Percentiles rank a stretch among this genome's conserved stretches.
These are phyloP conservation scores for Petaurus breviceps DNA, from an alignment of 2,113 vertebrate species.

Conservation along the genomic window DNA sequence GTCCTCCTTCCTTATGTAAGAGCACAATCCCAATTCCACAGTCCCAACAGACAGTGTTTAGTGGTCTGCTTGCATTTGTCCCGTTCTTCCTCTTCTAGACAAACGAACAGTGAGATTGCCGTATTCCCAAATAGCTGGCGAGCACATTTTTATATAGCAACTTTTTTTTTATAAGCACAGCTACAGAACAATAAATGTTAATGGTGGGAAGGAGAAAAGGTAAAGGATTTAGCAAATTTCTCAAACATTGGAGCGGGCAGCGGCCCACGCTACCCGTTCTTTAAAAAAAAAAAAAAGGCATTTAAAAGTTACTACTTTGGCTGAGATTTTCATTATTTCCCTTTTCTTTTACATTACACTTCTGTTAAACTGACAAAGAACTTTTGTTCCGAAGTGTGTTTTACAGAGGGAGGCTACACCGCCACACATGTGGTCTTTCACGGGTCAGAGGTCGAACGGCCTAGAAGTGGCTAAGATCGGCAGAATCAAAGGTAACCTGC, in stretches of 20 bases:
- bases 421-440: constrained; percentile 91
- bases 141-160: constrained; percentile 26
- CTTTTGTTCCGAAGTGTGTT: constrained; percentile 88
- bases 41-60: not conserved
- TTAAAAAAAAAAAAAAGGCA: too few species aligned
- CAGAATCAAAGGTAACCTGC: constrained; percentile 88
- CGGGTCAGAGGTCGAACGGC: constrained; percentile 92
- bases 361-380: constrained; percentile 81
- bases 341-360: constrained; percentile 73
- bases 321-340: constrained; percentile 82
- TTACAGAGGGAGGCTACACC: constrained; percentile 84
- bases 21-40: constrained; percentile 6
- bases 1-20: constrained; percentile 43
- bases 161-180: constrained; percentile 41
- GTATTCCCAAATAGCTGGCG: not conserved
- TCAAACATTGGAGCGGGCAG: not conserved
- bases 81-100: not conserved
- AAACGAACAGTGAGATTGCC: constrained; percentile 9
- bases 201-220: constrained; percentile 39
- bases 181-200: constrained; percentile 74
- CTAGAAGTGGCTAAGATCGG: constrained; percentile 89
- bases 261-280: not conserved
- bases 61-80: not conserved
- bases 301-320: constrained; percentile 81
- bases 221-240: constrained; percentile 45